These are phyloP conservation scores for Eolophus roseicapilla DNA, from an alignment of 2,113 vertebrate genomes.

Conservation along the genomic window DNA sequence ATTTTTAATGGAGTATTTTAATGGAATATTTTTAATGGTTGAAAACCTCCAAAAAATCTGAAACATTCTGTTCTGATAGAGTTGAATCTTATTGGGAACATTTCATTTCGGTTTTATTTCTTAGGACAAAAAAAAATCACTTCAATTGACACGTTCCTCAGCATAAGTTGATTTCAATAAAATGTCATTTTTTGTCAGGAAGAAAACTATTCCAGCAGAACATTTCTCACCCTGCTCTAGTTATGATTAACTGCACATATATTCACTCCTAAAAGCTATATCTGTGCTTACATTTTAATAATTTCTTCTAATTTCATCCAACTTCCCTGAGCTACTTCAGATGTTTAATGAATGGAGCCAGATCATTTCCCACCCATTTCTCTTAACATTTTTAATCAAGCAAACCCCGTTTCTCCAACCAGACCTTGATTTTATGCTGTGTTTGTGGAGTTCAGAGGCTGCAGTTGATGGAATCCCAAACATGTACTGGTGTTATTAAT, in stretches of 20 bases:
- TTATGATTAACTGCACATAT: background rate
- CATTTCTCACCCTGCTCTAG: conserved; percentile 5
- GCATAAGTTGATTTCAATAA: conserved; percentile 32
- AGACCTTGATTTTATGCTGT: background rate
- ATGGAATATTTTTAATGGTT: conserved; percentile 32
- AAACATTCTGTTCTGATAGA: conserved; percentile 54
- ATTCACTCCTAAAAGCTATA: conserved; percentile 1
- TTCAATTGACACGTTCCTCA: conserved; percentile 20
- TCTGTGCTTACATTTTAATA: conserved; percentile 6
- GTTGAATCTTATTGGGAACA: conserved; percentile 23
- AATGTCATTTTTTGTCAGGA: conserved; percentile 9
- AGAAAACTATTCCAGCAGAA: conserved; percentile 19
- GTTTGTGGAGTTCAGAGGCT: background rate
- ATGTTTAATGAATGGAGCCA: background rate
- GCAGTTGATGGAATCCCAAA: background rate
- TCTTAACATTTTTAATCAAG: background rate
- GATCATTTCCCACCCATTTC: background rate
- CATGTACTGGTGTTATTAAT: background rate
- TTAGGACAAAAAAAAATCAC: background rate
- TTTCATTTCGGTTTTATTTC: conserved; percentile 1
- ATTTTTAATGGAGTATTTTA: background rate
- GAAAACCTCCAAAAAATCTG: conserved; percentile 22
- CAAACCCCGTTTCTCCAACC: background rate
- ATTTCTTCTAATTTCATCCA: conserved; percentile 33
- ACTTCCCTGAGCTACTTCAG: background rate